Conservation (phyloP, 2,113 vertebrate genomes). For the Leuciscus idus region DNA sequence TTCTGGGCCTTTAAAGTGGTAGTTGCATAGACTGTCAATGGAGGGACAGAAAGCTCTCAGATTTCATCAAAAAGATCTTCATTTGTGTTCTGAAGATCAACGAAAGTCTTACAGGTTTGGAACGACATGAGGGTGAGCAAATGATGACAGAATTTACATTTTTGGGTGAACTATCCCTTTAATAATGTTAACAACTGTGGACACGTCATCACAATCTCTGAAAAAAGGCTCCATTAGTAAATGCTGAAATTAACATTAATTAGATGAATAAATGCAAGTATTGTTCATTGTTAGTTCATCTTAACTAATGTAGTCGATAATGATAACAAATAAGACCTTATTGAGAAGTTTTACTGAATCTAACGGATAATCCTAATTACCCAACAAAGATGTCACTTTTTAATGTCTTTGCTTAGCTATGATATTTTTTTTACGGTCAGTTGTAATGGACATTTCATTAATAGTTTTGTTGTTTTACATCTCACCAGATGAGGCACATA, state of each 20-base stretch:
- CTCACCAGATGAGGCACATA: not conserved
- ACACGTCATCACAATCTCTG: too few species aligned
- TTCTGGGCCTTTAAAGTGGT: too few species aligned
- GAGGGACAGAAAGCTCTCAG: too few species aligned
- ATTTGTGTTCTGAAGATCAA: too few species aligned
- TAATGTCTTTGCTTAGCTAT: not conserved
- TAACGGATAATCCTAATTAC: not conserved
- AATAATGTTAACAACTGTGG: too few species aligned
- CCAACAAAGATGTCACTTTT: not conserved
- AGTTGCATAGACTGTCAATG: too few species aligned
- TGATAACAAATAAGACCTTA: not conserved
- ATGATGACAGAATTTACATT: too few species aligned
- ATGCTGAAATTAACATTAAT: not conserved
- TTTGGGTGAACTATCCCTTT: too few species aligned
- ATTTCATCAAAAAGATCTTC: too few species aligned
- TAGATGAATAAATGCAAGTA: not conserved
- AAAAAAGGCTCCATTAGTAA: not conserved
- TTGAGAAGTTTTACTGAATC: not conserved
- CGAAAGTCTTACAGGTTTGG: too few species aligned
- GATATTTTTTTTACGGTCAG: not conserved
- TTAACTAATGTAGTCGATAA: not conserved
- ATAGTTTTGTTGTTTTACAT: not conserved
- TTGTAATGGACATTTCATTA: not conserved
- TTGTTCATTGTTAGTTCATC: not conserved
- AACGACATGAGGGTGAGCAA: too few species aligned